A percentile compares a stretch with the other conserved stretches of the same genome.
Conservation (phyloP, 2,797 vertebrate genomes). For the Thunnus albacares region DNA sequence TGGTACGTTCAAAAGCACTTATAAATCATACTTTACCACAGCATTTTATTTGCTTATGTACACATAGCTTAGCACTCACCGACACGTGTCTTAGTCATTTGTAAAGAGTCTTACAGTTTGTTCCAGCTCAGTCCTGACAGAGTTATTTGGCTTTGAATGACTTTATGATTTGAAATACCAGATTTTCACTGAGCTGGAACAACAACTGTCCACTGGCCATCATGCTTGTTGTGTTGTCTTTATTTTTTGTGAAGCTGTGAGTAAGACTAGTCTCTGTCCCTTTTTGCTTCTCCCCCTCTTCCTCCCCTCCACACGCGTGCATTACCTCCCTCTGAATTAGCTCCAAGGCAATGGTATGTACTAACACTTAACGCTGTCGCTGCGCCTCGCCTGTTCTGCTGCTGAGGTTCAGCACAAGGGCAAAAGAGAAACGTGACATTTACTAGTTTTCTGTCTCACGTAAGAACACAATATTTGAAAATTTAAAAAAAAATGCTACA, state of each 20-base stretch:
- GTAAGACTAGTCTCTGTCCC: conserved; percentile 97
- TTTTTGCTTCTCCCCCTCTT: conserved; percentile 84
- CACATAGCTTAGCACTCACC: neutral
- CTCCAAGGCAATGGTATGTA: conserved; percentile 96
- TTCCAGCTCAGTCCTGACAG: conserved; percentile 52
- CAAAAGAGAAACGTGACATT: conserved; percentile 72
- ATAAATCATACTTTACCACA: neutral
- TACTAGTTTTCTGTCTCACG: neutral
- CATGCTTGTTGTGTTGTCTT: conserved; percentile 80
- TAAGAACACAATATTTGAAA: neutral
- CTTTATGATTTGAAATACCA: neutral
- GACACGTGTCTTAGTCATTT: conserved; percentile 11
- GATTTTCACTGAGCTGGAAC: conserved; percentile 57
- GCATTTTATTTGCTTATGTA: neutral
- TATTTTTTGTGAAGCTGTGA: conserved; percentile 88
- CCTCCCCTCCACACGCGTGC: conserved; percentile 84
- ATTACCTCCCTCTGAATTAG: conserved; percentile 93
- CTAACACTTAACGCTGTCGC: conserved; percentile 86
- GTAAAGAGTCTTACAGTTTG: conserved; percentile 34
- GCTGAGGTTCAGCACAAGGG: conserved; percentile 68
- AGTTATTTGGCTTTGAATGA: neutral
- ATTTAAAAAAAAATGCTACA: neutral
- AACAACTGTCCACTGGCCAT: conserved; percentile 35
- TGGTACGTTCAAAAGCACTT: neutral
- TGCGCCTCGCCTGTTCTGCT: conserved; percentile 79